These are phyloP conservation scores for Micropterix aruncella DNA, from an alignment of 2,888 invertebrate species.

Conservation along the genomic window DNA sequence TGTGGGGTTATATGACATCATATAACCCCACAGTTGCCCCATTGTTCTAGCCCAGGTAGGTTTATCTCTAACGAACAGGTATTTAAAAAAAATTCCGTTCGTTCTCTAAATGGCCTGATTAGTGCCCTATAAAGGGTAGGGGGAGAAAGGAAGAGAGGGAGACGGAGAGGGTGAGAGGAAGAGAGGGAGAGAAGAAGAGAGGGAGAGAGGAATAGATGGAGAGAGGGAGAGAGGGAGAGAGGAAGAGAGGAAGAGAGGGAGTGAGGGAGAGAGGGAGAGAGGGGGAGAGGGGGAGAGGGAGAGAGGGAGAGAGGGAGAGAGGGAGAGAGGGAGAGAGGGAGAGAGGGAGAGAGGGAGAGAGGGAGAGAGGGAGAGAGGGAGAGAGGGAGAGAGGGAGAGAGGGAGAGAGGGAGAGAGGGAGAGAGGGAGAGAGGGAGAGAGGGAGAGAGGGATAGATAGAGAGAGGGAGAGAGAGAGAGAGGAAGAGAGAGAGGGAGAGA, in stretches of 20 bases:
- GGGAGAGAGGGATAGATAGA: slow-evolving; percentile 1
- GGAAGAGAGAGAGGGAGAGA: not conserved
- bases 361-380: slow-evolving; percentile 9
- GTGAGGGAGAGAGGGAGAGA: not conserved
- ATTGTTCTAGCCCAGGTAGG: too few species aligned
- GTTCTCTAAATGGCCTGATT: too few species aligned
- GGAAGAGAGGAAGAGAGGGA: not conserved
- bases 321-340: slow-evolving; percentile 1
- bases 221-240: too few species aligned
- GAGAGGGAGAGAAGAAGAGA: too few species aligned
- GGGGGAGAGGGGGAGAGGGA: not conserved
- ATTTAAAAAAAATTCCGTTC: too few species aligned
- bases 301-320: not conserved
- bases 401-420: slow-evolving; percentile 6
- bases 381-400: slow-evolving; percentile 9
- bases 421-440: slow-evolving; percentile 7
- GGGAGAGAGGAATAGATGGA: too few species aligned
- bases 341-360: slow-evolving; percentile 13
- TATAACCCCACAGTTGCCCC: too few species aligned
- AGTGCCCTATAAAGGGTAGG: too few species aligned
- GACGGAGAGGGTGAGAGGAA: too few species aligned
- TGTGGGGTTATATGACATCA: too few species aligned
- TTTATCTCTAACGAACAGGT: too few species aligned
- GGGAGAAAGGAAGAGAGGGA: too few species aligned
- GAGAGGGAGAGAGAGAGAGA: not conserved